These are phyloP conservation scores for Sebastiscus albofasciatus DNA, from an alignment of 2,797 vertebrate genomes.

Conservation along the genomic window DNA sequence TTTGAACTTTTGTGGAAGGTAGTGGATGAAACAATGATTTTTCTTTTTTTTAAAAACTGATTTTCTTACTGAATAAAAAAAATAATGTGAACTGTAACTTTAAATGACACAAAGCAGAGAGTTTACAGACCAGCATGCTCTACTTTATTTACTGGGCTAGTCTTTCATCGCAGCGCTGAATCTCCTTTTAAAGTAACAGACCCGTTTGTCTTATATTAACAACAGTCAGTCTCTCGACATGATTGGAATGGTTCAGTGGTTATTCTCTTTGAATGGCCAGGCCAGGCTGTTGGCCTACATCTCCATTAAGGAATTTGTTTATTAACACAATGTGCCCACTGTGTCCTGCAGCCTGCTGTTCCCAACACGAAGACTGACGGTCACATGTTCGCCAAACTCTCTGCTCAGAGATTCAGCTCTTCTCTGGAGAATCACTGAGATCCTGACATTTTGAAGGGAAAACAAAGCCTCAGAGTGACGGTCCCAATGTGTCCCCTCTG, in stretches of 20 bases:
- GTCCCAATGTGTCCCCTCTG: not conserved
- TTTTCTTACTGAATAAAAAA: not conserved
- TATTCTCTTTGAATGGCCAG: slow-evolving; percentile 25
- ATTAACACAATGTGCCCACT: slow-evolving; percentile 59
- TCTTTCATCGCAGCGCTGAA: not conserved
- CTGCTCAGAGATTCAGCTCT: not conserved
- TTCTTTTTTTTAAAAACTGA: not conserved
- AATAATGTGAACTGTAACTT: not conserved
- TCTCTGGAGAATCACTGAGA: not conserved
- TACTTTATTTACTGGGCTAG: not conserved
- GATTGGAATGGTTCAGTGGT: not conserved
- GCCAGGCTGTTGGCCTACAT: slow-evolving; percentile 43
- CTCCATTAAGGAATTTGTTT: slow-evolving; percentile 36
- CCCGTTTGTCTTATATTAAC: slow-evolving; percentile 5
- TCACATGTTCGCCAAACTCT: slow-evolving; percentile 46
- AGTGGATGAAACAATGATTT: not conserved
- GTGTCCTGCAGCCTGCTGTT: slow-evolving; percentile 41
- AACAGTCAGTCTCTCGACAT: not conserved
- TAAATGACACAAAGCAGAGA: not conserved
- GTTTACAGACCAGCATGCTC: not conserved
- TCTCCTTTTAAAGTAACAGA: not conserved
- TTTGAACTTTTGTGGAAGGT: not conserved
- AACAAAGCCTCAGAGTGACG: not conserved
- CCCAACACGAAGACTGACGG: not conserved
- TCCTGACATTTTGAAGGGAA: not conserved